Percentiles rank a stretch among this genome's conserved stretches.
Evolutionary conservation across 2,888 invertebrate genomes (phyloP).

Genomic region (Orthosia incerta): DNA sequence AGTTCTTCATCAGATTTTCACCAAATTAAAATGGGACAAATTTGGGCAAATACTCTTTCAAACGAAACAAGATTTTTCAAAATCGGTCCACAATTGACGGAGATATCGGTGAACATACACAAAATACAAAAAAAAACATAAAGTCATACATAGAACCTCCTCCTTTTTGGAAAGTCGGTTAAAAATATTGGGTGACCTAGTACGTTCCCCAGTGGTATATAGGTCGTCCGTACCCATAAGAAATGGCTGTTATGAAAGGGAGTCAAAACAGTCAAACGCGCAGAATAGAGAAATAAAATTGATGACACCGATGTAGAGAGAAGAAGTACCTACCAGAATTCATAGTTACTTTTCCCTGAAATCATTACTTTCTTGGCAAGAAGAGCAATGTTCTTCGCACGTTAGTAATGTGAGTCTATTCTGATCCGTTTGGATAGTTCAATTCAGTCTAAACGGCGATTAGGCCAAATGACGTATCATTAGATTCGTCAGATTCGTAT

Average conservation of each 20-base stretch:
- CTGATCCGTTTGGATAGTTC: conserved; percentile 25
- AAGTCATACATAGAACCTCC: no score
- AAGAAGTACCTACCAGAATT: neutral
- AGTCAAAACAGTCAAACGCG: no score
- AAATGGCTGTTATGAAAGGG: neutral
- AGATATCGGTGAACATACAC: no score
- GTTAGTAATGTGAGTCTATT: conserved; percentile 34
- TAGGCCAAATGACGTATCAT: conserved; percentile 48
- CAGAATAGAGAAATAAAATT: neutral
- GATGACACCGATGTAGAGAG: neutral
- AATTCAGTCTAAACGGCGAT: conserved; percentile 43
- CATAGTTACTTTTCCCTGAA: neutral
- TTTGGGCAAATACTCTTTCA: no score
- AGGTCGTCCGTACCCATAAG: neutral
- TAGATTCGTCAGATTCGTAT: conserved; percentile 38
- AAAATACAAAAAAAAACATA: no score
- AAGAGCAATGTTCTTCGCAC: conserved; percentile 31
- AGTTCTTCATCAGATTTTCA: no score
- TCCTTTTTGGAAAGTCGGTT: no score
- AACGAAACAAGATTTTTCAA: no score
- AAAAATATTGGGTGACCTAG: no score
- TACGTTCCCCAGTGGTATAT: no score
- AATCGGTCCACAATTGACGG: no score
- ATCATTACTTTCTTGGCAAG: neutral
- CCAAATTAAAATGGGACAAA: no score